A percentile compares a stretch with the other conserved stretches of the same genome.
Conservation (phyloP, 2,113 vertebrate species). For the Dipodomys stephensi region DNA sequence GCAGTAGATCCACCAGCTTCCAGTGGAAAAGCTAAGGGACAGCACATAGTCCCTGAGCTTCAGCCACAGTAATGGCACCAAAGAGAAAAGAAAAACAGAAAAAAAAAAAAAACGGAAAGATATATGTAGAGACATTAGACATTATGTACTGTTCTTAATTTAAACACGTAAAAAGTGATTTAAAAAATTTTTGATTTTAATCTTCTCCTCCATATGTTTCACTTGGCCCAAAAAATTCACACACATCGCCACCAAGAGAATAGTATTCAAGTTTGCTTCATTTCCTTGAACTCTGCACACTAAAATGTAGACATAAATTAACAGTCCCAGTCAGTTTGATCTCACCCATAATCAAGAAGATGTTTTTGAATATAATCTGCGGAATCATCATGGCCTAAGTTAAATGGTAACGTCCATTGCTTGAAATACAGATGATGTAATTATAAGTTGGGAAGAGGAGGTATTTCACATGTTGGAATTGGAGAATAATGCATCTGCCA, state of each 20-base stretch:
- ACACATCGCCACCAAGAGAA: background rate
- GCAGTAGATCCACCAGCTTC: too few species aligned
- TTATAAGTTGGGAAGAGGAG: background rate
- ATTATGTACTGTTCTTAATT: background rate
- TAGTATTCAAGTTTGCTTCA: background rate
- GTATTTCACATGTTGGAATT: background rate
- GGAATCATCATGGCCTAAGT: background rate
- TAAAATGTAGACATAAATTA: slow-evolving; percentile 33
- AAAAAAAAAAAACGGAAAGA: background rate
- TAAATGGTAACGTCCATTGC: background rate
- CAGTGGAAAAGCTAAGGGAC: too few species aligned
- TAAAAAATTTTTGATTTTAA: slow-evolving; percentile 26
- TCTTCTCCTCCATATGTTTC: background rate
- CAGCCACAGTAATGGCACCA: too few species aligned
- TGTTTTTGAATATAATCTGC: background rate
- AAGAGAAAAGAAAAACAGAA: too few species aligned
- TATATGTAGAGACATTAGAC: background rate
- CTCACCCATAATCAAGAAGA: background rate
- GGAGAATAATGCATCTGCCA: background rate
- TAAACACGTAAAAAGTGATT: background rate
- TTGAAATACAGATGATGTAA: background rate
- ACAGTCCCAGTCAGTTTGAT: background rate
- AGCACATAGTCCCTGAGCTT: too few species aligned
- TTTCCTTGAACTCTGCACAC: background rate
- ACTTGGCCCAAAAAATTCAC: background rate